Percentiles rank a stretch among this genome's conserved stretches.
Evolutionary conservation across 2,888 invertebrate genomes (phyloP).

Genomic region (Criorhina ranunculi): DNA sequence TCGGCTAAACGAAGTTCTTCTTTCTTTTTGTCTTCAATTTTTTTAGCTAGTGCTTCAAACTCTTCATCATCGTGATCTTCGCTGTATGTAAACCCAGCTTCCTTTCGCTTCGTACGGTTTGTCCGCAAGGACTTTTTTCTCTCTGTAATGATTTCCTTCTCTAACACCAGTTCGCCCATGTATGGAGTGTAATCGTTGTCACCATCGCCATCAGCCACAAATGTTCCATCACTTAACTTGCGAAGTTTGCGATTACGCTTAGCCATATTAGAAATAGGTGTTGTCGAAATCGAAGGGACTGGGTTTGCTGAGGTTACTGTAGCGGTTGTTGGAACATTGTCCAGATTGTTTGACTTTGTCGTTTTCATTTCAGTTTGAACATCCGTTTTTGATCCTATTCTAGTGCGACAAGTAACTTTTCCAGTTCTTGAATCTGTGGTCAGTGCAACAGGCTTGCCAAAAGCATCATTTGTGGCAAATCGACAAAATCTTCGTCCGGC

Average conservation of each 20-base stretch:
- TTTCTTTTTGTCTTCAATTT: constrained; percentile 64
- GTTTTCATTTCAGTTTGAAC: background rate
- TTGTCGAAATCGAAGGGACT: constrained; percentile 4
- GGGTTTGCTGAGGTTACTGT: constrained; percentile 2
- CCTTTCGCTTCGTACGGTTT: constrained; percentile 78
- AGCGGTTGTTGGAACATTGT: background rate
- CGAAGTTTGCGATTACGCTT: constrained; percentile 50
- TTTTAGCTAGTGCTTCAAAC: constrained; percentile 70
- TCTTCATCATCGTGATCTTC: constrained; percentile 79
- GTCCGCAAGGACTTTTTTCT: constrained; percentile 78
- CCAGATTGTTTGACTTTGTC: background rate
- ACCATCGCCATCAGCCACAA: constrained; percentile 52
- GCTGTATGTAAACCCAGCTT: constrained; percentile 79
- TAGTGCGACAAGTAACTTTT: constrained; percentile 76
- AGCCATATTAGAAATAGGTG: background rate
- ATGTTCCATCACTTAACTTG: constrained; percentile 57
- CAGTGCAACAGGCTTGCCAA: constrained; percentile 77
- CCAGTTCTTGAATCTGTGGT: constrained; percentile 77
- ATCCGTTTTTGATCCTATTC: constrained; percentile 40
- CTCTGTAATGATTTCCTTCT: constrained; percentile 68
- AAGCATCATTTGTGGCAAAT: constrained; percentile 74
- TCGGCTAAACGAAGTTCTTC: constrained; percentile 57
- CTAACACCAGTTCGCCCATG: constrained; percentile 47
- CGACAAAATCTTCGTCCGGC: constrained; percentile 78
- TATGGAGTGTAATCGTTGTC: constrained; percentile 69